Evolutionary conservation across 1,140 invertebrate species (phyloP).

Genomic region (Drosophila mauritiana): DNA sequence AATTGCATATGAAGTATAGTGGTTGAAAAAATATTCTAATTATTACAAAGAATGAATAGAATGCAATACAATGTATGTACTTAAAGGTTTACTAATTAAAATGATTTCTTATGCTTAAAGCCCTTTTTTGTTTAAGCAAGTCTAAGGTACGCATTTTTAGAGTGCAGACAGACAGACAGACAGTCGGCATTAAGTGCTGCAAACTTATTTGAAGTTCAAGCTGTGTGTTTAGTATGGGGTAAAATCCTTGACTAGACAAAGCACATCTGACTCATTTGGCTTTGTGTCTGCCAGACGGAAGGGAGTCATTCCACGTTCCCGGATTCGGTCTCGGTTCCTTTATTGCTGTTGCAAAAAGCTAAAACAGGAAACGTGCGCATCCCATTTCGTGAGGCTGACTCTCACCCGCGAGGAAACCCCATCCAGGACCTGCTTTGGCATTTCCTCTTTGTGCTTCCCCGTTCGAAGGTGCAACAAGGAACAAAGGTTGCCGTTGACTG

Average conservation of each 20-base stretch:
- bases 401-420: slow-evolving; percentile 8
- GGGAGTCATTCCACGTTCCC: slow-evolving; percentile 20
- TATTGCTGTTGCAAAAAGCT: slow-evolving; percentile 55
- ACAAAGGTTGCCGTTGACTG: slow-evolving; percentile 55
- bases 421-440: slow-evolving; percentile 2
- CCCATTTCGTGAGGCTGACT: slow-evolving; percentile 61
- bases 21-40: too few relatives aligned
- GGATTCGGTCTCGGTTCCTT: background rate
- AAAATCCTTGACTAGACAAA: slow-evolving; percentile 60
- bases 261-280: slow-evolving; percentile 68
- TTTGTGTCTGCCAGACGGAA: slow-evolving; percentile 58
- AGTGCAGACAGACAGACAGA: slow-evolving; percentile 30
- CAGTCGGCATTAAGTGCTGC: slow-evolving; percentile 42
- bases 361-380: slow-evolving; percentile 74
- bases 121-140: background rate
- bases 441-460: slow-evolving; percentile 65
- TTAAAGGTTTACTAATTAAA: background rate
- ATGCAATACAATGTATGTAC: too few relatives aligned
- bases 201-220: slow-evolving; percentile 66
- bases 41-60: too few relatives aligned
- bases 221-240: slow-evolving; percentile 20
- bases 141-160: slow-evolving; percentile 4
- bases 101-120: background rate
- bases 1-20: too few relatives aligned
- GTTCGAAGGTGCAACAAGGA: slow-evolving; percentile 47